These are phyloP conservation scores for Epistrophella euchroma DNA, from an alignment of 2,888 invertebrate genomes.

Conservation along the genomic window DNA sequence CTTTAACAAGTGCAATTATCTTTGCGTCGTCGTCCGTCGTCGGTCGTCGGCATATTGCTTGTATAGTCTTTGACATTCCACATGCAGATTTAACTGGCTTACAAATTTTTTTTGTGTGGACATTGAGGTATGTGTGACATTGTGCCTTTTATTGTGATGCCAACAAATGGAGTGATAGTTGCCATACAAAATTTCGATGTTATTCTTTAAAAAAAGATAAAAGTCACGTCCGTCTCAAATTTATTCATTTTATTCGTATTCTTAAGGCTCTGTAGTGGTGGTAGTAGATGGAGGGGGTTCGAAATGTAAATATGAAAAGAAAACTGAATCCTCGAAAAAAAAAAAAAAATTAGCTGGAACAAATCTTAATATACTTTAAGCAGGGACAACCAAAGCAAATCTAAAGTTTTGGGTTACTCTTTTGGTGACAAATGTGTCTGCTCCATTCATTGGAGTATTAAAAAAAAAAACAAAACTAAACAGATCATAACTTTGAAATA, in stretches of 20 bases:
- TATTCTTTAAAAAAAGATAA: constrained; percentile 20
- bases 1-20: constrained; percentile 63
- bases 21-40: constrained; percentile 1
- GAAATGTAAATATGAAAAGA: neutral
- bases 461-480: neutral
- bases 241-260: constrained; percentile 39
- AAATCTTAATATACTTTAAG: neutral
- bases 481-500: neutral
- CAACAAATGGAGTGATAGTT: constrained; percentile 28
- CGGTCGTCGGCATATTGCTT: neutral
- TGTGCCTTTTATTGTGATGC: constrained; percentile 30
- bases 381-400: constrained; percentile 1
- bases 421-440: constrained; percentile 14
- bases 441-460: neutral
- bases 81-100: constrained; percentile 39
- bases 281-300: neutral
- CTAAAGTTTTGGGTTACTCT: constrained; percentile 4
- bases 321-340: constrained; percentile 10
- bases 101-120: constrained; percentile 23
- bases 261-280: neutral
- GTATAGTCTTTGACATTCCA: constrained; percentile 18
- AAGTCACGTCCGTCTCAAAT: constrained; percentile 63
- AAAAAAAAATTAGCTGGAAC: neutral
- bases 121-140: constrained; percentile 40
- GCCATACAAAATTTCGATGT: constrained; percentile 5